These are phyloP conservation scores for Xyliphius kryptos DNA, from an alignment of 2,113 vertebrate species.

Conservation along the genomic window DNA sequence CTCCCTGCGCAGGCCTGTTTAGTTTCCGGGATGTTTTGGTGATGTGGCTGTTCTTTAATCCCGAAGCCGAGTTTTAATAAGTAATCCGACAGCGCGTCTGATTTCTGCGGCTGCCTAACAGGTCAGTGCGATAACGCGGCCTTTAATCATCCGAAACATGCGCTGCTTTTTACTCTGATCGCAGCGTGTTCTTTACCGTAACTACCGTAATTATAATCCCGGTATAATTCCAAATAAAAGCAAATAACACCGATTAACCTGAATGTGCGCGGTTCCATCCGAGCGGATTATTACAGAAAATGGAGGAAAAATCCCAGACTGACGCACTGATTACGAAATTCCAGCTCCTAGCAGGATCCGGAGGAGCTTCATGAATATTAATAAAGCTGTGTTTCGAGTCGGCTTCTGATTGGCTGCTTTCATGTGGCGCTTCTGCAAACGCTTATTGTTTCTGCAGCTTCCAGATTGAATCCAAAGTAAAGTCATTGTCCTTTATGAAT, in stretches of 20 bases:
- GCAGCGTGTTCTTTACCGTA: too few relatives aligned
- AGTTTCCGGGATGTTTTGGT: constrained; percentile 70
- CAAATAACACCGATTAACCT: too few relatives aligned
- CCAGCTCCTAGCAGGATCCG: neutral
- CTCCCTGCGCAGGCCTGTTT: constrained; percentile 46
- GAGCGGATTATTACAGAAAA: neutral
- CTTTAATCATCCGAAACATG: constrained; percentile 21
- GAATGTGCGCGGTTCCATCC: neutral
- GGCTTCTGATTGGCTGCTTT: neutral
- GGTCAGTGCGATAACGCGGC: constrained; percentile 48
- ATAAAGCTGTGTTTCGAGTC: neutral
- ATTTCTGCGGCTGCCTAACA: constrained; percentile 38
- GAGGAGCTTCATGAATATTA: constrained; percentile 2
- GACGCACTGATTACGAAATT: neutral
- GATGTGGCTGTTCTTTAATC: constrained; percentile 68
- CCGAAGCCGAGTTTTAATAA: constrained; percentile 53
- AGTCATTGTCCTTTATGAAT: too few relatives aligned
- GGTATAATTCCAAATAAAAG: too few relatives aligned
- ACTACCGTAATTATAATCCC: too few relatives aligned
- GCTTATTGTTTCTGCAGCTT: too few relatives aligned
- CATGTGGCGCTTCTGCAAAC: neutral
- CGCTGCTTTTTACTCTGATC: too few relatives aligned
- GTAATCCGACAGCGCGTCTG: constrained; percentile 46
- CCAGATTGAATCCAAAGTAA: too few relatives aligned
- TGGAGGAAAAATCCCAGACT: neutral